phyloP scores from a whole-genome alignment of 2,888 invertebrate species.

The Machimus rusticus region DNA sequence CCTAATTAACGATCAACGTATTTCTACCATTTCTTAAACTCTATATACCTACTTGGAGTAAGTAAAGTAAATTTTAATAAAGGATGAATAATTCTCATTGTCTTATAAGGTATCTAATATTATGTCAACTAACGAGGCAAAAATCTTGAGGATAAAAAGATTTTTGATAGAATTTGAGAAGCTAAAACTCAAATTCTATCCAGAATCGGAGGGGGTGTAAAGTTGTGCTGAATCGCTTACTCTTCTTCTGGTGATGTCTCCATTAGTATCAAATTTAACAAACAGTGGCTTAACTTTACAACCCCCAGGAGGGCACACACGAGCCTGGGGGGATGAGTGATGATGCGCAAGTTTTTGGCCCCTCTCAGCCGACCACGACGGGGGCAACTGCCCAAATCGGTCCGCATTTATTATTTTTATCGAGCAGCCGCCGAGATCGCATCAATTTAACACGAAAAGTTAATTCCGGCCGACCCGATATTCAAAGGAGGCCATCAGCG shows the following conservation, averaged over 20 bases:
- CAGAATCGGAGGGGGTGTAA: too few relatives aligned
- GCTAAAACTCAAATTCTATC: too few relatives aligned
- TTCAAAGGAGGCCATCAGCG: not conserved
- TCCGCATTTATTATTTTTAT: not conserved
- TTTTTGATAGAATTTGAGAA: too few relatives aligned
- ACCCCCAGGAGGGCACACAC: not conserved
- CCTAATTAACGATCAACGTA: too few relatives aligned
- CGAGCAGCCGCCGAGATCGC: not conserved
- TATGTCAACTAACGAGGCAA: too few relatives aligned
- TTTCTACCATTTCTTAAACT: too few relatives aligned
- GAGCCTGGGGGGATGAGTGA: not conserved
- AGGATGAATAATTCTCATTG: too few relatives aligned
- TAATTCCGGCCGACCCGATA: conserved; percentile 8
- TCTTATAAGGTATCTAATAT: too few relatives aligned
- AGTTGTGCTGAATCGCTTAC: not conserved
- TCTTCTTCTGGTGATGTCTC: not conserved
- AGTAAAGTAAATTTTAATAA: too few relatives aligned
- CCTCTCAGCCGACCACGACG: not conserved
- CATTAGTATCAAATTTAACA: not conserved
- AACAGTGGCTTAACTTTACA: not conserved
- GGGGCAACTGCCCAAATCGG: not conserved
- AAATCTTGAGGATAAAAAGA: too few relatives aligned
- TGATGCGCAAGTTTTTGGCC: not conserved
- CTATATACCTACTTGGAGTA: too few relatives aligned
- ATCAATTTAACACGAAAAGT: conserved; percentile 20